These are phyloP conservation scores for Glossophaga mutica DNA, from an alignment of 2,797 vertebrate species.

Conservation along the genomic window DNA sequence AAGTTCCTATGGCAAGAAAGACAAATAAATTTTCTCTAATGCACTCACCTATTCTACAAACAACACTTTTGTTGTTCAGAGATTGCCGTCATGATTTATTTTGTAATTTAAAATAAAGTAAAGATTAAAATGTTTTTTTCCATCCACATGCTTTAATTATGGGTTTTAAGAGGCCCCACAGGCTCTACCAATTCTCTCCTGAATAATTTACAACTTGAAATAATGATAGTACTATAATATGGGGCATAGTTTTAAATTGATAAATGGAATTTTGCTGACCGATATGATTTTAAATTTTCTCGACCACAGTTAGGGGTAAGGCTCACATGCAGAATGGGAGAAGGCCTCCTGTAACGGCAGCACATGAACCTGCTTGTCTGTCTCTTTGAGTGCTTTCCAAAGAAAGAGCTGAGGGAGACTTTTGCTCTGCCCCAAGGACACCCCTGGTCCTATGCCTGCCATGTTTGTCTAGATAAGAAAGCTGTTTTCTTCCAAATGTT, in stretches of 20 bases:
- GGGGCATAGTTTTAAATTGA: neutral
- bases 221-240: neutral
- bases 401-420: neutral
- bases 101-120: constrained; percentile 33
- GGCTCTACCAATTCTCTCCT: neutral
- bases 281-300: neutral
- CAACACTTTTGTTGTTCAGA: neutral
- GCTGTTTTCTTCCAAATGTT: constrained; percentile 15
- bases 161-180: neutral
- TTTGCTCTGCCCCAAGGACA: neutral
- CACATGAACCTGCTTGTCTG: neutral
- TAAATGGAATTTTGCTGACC: neutral
- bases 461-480: neutral
- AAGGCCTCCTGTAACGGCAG: neutral
- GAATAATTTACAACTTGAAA: constrained; percentile 28
- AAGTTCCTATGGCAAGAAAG: constrained; percentile 6
- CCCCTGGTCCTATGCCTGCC: neutral
- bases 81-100: neutral
- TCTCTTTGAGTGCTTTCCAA: neutral
- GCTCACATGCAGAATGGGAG: neutral
- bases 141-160: constrained; percentile 19
- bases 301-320: neutral
- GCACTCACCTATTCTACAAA: neutral
- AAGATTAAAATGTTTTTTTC: neutral
- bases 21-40: constrained; percentile 7